Base-by-base conservation (phyloP, 2,113 vertebrate species). In the Tretioscincus oriximinensis region DNA sequence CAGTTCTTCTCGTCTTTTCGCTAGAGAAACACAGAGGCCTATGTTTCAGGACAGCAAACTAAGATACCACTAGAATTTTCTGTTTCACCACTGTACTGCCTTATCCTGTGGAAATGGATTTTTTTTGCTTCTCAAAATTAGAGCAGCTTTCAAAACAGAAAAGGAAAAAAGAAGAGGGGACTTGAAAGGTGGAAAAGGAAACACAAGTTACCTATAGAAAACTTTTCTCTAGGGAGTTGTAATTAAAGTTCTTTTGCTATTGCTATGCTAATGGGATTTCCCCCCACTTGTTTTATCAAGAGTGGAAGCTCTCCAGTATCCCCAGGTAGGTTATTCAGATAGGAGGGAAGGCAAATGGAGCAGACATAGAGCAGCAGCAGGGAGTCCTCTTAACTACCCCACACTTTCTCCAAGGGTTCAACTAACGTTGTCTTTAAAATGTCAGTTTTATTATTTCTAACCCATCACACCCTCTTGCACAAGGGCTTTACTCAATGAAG, bases 361-460 rank as follows among this genome's bases (percentile, higher is more conserved):
- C 88, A 88, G 91, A 61, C 61, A 85, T 76, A 16, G 74, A 89
- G 81, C 94, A 78, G 81, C 94, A 78, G 81, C 90, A 81, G 93
- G 95, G 81, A 81, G 91, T 81, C 91, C 71, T 84, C 82, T 85
- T 86, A 86, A 88, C 82, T 88, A 84, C 63, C 63, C 26, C 22
- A 83, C 93, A 88, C 90, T 86, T 83, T 84, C 83, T 89, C 86
- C 89, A 88, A 93, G 88, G 79, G 83, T 87, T 75, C 87, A 72
- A 80, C 82, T 88, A 77, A 90, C 94, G 94, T 93, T 94, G 90
- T 88, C 92, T 95, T 85, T 76, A 89, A 92, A 81, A 92, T 95
- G 94, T 95, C 94, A 93, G 88, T 91, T 93, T 88, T 93, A 90
- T 93, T 95, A 92, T 94, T 95, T 95, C 94, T 95, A 92, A 93